Evolutionary conservation across 2,113 vertebrate species (phyloP).

Genomic region (Odocoileus virginianus): DNA sequence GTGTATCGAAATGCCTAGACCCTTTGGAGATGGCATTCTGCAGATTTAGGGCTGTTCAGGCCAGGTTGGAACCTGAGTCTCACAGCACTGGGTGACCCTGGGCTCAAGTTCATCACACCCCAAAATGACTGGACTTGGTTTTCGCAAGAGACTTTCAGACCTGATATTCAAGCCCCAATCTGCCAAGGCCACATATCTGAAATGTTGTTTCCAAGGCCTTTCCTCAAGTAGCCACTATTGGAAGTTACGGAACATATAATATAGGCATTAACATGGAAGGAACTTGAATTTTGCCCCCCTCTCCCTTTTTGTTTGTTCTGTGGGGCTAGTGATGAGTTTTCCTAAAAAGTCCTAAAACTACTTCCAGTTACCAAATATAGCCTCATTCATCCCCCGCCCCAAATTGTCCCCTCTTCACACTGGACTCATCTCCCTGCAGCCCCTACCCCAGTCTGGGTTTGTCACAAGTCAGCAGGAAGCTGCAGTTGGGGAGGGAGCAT

Average conservation of each 20-base stretch:
- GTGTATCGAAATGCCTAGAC: background rate
- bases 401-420: background rate
- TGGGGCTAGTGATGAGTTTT: background rate
- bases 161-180: background rate
- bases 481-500: background rate
- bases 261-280: background rate
- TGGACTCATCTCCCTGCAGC: background rate
- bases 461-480: background rate
- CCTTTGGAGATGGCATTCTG: background rate
- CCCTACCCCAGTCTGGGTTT: accelerated
- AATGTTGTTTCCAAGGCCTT: background rate
- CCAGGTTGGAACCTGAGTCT: background rate
- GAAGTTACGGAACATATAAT: background rate
- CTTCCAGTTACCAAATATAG: background rate
- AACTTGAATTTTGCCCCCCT: background rate
- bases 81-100: background rate
- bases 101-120: background rate
- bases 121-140: background rate
- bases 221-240: background rate
- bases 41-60: background rate
- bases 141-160: background rate
- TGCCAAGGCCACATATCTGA: background rate
- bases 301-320: background rate
- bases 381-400: background rate
- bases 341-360: background rate